Conservation (phyloP, 2,113 vertebrate genomes). For the Scatophagus argus region DNA sequence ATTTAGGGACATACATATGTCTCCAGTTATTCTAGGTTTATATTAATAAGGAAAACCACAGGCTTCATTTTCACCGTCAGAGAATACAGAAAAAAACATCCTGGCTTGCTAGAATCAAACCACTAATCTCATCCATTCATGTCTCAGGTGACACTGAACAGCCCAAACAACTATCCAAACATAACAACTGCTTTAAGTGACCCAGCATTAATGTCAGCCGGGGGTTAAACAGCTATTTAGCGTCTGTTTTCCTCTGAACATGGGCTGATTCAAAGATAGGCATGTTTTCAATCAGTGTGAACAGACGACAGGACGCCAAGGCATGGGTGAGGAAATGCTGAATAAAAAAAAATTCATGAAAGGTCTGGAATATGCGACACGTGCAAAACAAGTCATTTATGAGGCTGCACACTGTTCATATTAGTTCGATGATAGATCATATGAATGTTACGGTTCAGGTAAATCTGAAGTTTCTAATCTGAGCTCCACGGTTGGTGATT, state of each 20-base stretch:
- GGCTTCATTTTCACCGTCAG: not conserved
- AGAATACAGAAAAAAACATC: not conserved
- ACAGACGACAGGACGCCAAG: not conserved
- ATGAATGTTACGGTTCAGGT: not conserved
- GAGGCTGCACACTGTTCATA: not conserved
- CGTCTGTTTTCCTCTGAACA: constrained; percentile 4
- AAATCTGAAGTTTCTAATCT: not conserved
- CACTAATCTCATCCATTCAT: not conserved
- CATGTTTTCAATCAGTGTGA: constrained; percentile 35
- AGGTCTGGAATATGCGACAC: not conserved
- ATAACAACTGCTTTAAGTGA: constrained; percentile 7
- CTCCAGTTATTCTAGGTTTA: not conserved
- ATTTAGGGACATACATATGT: not conserved
- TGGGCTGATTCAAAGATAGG: not conserved
- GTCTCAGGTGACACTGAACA: constrained; percentile 12
- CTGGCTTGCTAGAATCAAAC: not conserved
- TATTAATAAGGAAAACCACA: not conserved
- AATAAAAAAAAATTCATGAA: not conserved
- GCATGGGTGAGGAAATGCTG: constrained; percentile 5
- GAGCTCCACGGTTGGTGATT: not conserved
- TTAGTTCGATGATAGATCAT: not conserved
- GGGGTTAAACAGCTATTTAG: constrained; percentile 41
- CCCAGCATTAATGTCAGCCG: constrained; percentile 1
- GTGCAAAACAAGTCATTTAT: not conserved
- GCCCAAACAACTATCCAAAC: not conserved